Evolutionary conservation across 2,797 vertebrate species (phyloP).

Genomic region (Hippocampus kuda): DNA sequence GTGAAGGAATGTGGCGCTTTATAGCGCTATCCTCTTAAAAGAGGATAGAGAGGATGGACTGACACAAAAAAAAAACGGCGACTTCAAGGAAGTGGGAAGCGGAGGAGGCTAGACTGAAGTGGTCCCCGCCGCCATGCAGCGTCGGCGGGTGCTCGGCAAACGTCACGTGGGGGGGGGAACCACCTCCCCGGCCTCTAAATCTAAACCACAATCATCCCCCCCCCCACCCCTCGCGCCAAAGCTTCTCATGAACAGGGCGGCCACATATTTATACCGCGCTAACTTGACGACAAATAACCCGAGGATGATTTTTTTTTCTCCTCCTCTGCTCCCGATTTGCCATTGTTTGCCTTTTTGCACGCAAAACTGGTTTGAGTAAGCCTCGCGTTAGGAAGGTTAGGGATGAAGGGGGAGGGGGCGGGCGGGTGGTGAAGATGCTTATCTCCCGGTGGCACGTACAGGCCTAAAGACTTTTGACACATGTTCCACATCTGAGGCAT

Average conservation of each 20-base stretch:
- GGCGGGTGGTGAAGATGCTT: constrained; percentile 27
- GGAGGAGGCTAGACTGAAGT: neutral
- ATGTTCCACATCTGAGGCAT: constrained; percentile 54
- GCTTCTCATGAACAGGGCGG: constrained; percentile 25
- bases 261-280: constrained; percentile 47
- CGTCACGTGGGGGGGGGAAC: neutral
- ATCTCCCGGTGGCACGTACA: constrained; percentile 48
- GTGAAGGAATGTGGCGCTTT: constrained; percentile 56
- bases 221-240: constrained; percentile 20
- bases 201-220: constrained; percentile 17
- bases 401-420: neutral
- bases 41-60: constrained; percentile 12
- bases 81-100: constrained; percentile 3
- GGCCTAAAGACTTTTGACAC: constrained; percentile 46
- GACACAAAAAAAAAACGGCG: neutral
- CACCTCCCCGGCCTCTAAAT: neutral
- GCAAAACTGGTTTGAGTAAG: constrained; percentile 46
- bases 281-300: constrained; percentile 63
- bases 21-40: constrained; percentile 48
- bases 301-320: constrained; percentile 24
- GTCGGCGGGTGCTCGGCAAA: neutral
- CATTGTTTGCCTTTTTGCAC: constrained; percentile 50
- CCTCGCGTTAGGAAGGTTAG: constrained; percentile 17
- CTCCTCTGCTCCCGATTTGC: constrained; percentile 49
- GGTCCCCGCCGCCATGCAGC: neutral